Conservation (phyloP, 2,797 vertebrate genomes). For the Ceryle rudis region DNA sequence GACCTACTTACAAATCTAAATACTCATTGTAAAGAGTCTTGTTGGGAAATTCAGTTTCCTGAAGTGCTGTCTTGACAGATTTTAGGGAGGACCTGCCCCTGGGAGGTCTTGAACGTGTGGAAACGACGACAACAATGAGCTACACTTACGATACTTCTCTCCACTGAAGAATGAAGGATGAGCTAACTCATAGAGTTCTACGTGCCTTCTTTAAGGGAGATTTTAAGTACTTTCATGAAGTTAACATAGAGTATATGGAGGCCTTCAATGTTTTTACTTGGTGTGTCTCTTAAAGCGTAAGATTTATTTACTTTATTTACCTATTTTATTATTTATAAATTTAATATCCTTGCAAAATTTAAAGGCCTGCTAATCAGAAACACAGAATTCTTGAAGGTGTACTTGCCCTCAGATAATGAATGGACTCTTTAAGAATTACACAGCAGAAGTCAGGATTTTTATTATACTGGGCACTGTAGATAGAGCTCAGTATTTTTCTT, state of each 20-base stretch:
- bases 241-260: background rate
- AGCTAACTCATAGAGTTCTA: background rate
- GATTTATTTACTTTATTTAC: too few relatives aligned
- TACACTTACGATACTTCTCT: background rate
- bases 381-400: background rate
- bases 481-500: background rate
- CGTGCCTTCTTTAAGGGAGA: background rate
- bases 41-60: background rate
- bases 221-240: background rate
- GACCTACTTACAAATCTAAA: background rate
- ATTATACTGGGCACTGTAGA: background rate
- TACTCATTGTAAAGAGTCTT: background rate
- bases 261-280: background rate
- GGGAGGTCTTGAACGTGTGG: background rate
- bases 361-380: background rate
- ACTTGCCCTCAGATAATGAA: background rate
- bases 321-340: too few relatives aligned
- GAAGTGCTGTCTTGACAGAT: background rate
- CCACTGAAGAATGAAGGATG: background rate
- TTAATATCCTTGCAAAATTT: background rate
- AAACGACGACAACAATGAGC: background rate
- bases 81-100: background rate
- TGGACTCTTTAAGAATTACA: background rate
- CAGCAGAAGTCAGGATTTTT: background rate
- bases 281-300: background rate